phyloP scores from a whole-genome alignment of 2,113 vertebrate genomes.

The Maccullochella peelii region DNA sequence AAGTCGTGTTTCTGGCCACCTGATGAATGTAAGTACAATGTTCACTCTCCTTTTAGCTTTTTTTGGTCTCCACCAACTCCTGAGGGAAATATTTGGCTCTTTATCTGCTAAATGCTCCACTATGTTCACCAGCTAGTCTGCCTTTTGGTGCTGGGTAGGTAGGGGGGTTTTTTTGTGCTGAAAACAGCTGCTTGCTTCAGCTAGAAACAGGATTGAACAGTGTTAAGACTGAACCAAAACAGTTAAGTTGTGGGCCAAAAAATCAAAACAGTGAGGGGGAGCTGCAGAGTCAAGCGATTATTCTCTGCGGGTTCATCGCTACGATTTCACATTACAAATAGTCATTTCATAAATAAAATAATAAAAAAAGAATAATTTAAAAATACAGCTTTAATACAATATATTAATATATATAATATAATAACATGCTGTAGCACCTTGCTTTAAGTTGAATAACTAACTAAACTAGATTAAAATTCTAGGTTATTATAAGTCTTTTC shows the following conservation, averaged over 20 bases:
- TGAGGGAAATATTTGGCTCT: neutral
- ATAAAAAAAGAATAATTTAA: too few species aligned
- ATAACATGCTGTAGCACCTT: neutral
- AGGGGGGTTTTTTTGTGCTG: too few species aligned
- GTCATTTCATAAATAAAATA: too few species aligned
- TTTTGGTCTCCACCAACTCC: slow-evolving; percentile 9
- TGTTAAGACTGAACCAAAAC: neutral
- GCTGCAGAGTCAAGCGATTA: neutral
- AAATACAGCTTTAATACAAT: neutral
- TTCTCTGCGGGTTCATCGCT: too few species aligned
- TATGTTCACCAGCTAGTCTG: neutral
- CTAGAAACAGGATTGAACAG: neutral
- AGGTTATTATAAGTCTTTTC: neutral
- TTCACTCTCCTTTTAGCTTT: neutral
- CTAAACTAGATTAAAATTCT: neutral
- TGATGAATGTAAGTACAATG: neutral
- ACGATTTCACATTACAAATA: too few species aligned
- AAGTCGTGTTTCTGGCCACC: neutral
- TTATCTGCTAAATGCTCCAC: neutral
- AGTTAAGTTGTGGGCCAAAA: neutral
- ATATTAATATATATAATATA: neutral
- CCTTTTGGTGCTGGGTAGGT: neutral
- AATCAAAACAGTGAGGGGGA: neutral
- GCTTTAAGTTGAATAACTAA: neutral
- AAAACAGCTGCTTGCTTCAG: too few species aligned